Base-by-base conservation (phyloP, 2,888 invertebrate species). In the Dugesia japonica region DNA sequence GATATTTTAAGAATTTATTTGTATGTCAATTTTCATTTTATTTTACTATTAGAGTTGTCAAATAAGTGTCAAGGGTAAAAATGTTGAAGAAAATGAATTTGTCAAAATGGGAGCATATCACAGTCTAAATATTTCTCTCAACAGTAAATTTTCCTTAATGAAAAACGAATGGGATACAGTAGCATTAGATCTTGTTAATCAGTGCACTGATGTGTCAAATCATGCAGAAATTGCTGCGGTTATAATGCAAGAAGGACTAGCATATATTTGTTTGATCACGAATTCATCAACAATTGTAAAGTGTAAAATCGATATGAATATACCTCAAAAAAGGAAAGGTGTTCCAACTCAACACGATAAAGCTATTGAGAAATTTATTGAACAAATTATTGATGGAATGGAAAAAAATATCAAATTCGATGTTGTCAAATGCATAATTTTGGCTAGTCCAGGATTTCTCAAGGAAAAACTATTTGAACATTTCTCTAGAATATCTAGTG, bases 41-140 rank as follows among this genome's bases (percentile, higher is more conserved):
- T n/a, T n/a, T n/a, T n/a, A 17, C 20, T 17, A 13, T 71, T 15
- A 13, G 13, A 73, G 73, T 26, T 92, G 75, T 94, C 94, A 87
- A 90, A 87, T 99, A 77, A 88, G 95, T 80, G 87, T 98, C 1
- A 98, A 97, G 86, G 98, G 98, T 0, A 88, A 93, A 81, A 98
- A 97, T 86, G 90, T 93, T 79, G 90, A 90, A 82, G 98, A 99
- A 86, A 99, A 98, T 86, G 92, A 92, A 83, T 94, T 93, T 88
- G 97, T 99, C 42, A 98, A 97, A 91, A 91, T 94, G 90, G 97
- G 97, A 79, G 95, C 95, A 77, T 98, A 98, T 86, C 98, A 98
- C 84, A 99, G 98, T 0, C 85, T 99, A 80, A 95, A 98, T 85
- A 87, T 98, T 80, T 97, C 97, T 86, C 85, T 92, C 79, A 95